Base-by-base conservation (phyloP, 2,797 vertebrate genomes). In the Thripadectes ignobilis region DNA sequence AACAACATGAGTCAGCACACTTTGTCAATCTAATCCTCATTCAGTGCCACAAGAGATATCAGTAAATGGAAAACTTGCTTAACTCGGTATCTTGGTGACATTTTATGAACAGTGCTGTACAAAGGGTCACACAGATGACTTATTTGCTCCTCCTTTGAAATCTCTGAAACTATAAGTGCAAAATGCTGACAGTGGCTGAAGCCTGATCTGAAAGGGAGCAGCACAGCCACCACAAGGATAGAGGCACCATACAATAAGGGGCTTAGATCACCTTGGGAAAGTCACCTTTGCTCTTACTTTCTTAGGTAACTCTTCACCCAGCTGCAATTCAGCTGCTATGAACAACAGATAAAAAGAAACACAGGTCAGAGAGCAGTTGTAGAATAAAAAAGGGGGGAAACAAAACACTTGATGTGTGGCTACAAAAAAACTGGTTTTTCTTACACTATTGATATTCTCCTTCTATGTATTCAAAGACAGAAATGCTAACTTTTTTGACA, bases 11-110 rank as follows among this genome's bases (percentile, higher is more conserved):
- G 26, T 79, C 66, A 95, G 93, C 55, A 73, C 14, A 57, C 76
- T 84, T 78, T 92, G 85, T 39, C 85, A 90, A 66, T 73, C 73
- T 86, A 93, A 94, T 51, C 62, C 55, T 69, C n/a, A 39, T 46
- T 51, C 38, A 21, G 30, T 62, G 82, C 51, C 58, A 7, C n/a
- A 66, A 90, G 46, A 78, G 66, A 32, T 41, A 84, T 39, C 46
- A 66, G 66, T 62, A 95, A 84, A 86, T 7, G 12, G 73, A 86
- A 94, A 94, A 95, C 48, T 61, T 12, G 46, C 79, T 92, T 75
- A 88, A 89, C 46, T 51, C 27, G 32, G 39, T 61, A 51, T 51
- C 20, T 67, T 32, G 30, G 65, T 65, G 90, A 93, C 61, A 77
- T 92, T 84, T 82, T 76, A 55, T 43, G 27, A 74, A 68, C 3